Percentiles rank a stretch among this genome's conserved stretches.
These are phyloP conservation scores for Pseudomyrmex flavicornis DNA, from an alignment of 1,140 invertebrate genomes.

Conservation along the genomic window DNA sequence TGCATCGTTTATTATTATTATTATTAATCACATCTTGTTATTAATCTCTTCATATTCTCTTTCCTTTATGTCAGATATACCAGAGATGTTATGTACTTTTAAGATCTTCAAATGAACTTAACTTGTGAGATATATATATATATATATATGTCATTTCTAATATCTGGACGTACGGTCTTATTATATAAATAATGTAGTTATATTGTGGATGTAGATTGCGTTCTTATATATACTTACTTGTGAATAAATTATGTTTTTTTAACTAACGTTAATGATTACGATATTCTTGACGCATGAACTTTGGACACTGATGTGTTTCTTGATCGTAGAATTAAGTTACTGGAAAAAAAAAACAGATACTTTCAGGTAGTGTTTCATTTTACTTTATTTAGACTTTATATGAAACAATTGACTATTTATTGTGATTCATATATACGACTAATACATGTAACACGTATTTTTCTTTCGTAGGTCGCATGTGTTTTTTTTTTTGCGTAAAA, in stretches of 20 bases:
- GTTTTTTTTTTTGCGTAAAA: slow-evolving; percentile 67
- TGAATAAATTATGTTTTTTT: slow-evolving; percentile 71
- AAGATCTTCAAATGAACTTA: slow-evolving; percentile 43
- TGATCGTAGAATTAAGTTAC: neutral
- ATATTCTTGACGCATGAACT: neutral
- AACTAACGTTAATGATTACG: slow-evolving; percentile 1
- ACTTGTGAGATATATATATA: slow-evolving; percentile 1
- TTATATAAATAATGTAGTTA: slow-evolving; percentile 54
- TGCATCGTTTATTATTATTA: slow-evolving; percentile 32
- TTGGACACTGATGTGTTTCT: no score
- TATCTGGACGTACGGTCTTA: slow-evolving; percentile 55
- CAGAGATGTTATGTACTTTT: slow-evolving; percentile 43
- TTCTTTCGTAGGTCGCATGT: slow-evolving; percentile 69
- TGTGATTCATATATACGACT: slow-evolving; percentile 81
- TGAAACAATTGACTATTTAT: slow-evolving; percentile 84
- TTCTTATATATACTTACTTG: slow-evolving; percentile 58
- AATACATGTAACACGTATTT: slow-evolving; percentile 82
- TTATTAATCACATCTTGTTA: neutral
- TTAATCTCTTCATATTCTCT: neutral
- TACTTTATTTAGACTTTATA: slow-evolving; percentile 80
- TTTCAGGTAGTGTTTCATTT: slow-evolving; percentile 60
- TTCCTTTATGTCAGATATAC: slow-evolving; percentile 47
- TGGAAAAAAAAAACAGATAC: neutral
- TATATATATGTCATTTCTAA: slow-evolving; percentile 45
- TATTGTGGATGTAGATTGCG: slow-evolving; percentile 62